Base-by-base conservation (phyloP, 2,888 invertebrate species). In the Leptura quadrifasciata region DNA sequence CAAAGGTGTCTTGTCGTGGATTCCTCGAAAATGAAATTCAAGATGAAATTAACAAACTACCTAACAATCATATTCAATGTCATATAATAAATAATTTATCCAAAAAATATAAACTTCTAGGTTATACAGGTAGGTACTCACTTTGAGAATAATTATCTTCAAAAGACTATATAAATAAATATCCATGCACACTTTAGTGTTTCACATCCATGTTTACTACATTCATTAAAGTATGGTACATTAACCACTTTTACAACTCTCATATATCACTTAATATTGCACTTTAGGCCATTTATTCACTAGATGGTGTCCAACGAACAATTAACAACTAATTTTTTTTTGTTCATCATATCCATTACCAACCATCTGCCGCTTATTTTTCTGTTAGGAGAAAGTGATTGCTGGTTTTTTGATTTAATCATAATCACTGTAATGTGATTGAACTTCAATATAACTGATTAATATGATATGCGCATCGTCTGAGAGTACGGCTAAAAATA, bases 401-500 rank as follows among this genome's bases (percentile, higher is more conserved):
- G 5, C 2, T 6, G 2, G 5, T 47, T 47, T 47, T 47, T 47
- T 3, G 47, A 15, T 47, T 47, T 47, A 47, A 47, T 47, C n/a
- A n/a, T 47, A 47, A n/a, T n/a, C n/a, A 47, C n/a, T 47, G n/a
- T 4, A 47, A 47, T 12, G 39, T 15, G 15, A 39, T 39, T 39
- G 10, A 39, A 39, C 12, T 6, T 12, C 2, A 39, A 12, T 39
- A 39, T 39, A 0, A 47, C 8, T 31, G 4, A 47, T n/a, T 47
- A n/a, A 47, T 47, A 47, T 47, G 47, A n/a, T 47, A 47, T 47
- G 47, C 4, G n/a, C 47, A 47, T 47, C n/a, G 47, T 47, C 47
- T n/a, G 47, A 47, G 12, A n/a, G 6, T n/a, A 47, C 15, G 5
- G 5, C 47, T 47, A 3, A n/a, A n/a, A 47, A 47, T 47, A 47